Conservation (phyloP, 2,797 vertebrate genomes). For the Melanotaenia maccullochi region DNA sequence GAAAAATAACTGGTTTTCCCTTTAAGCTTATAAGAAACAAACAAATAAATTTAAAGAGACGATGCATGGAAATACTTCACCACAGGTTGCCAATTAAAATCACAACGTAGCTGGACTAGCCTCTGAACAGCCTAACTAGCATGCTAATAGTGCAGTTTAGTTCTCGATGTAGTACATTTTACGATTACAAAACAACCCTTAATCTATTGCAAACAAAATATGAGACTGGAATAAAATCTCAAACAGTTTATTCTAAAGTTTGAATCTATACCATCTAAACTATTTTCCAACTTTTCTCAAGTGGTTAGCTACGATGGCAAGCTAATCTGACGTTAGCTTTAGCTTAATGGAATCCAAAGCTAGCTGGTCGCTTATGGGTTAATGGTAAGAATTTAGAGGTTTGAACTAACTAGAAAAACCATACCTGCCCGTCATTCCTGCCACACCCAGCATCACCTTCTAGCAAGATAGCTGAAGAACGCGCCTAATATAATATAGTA, state of each 20-base stretch:
- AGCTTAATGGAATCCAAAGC: constrained; percentile 20
- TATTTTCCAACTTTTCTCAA: constrained; percentile 4
- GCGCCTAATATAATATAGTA: neutral
- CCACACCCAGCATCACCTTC: constrained; percentile 81
- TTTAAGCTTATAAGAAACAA: neutral
- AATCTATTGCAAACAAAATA: neutral
- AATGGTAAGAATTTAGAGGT: neutral
- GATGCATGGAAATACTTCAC: neutral
- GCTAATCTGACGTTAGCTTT: constrained; percentile 39
- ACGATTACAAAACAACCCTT: neutral
- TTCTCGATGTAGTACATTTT: neutral
- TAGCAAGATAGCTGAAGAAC: neutral
- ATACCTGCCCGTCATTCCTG: constrained; percentile 85
- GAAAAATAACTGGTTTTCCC: neutral
- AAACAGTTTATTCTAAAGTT: neutral
- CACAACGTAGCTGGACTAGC: neutral
- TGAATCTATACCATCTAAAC: neutral
- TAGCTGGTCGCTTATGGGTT: neutral
- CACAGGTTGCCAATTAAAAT: neutral
- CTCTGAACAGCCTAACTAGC: constrained; percentile 12
- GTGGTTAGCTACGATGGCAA: neutral
- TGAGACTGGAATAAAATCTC: neutral
- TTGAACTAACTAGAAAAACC: neutral
- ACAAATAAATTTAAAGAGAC: neutral
- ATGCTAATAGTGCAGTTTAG: constrained; percentile 20